Evolutionary conservation across 2,113 vertebrate genomes (phyloP), one percentile per base, ranked within the genome.

Genomic region (Eudyptes chrysolophus): DNA sequence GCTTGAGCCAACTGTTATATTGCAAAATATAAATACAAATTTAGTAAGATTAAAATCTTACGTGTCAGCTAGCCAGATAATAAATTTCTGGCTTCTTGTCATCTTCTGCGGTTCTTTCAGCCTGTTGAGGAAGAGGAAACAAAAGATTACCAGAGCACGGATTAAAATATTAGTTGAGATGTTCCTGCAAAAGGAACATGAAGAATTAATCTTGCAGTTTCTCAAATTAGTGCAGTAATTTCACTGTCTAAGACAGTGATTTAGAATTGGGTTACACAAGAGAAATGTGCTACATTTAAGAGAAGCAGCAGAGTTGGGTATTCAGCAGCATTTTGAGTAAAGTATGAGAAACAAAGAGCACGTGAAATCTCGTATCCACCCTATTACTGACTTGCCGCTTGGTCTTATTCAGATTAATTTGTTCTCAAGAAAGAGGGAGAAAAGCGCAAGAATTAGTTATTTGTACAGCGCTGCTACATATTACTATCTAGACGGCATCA

Each of bases 41-140:
- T 48, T 72, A 79, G 29, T 42, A 85, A 75, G 57, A 89, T 65
- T 22, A 93, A 96, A 96, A 92, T 97, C 99, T 99, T 98, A 99
- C 99, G 75, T 95, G 94, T 99, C 99, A 94, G 99, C 99, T 75
- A 99, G 96, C 99, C 99, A 99, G 96, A 98, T 96, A 68, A 99
- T 69, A 88, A 99, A 97, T 69, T 98, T 99, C 87, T 99, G 99
- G 93, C 98, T 98, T 96, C 96, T 98, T 30, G 98, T 98, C 97
- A 99, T 98, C 81, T 97, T 98, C 29, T 97, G 68, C 20, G 98
- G 98, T 97, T 99, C 99, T 96, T 98, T 98, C 51, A 99, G 87
- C 94, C 99, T 99, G 95, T 90, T 74, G 71, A 92, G 70, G 78
- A 87, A 89, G 79, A 96, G 34, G 81, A 77, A 91, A 58, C 14